Base-by-base conservation (phyloP, 2,888 invertebrate species). In the Amphipyra berbera region DNA sequence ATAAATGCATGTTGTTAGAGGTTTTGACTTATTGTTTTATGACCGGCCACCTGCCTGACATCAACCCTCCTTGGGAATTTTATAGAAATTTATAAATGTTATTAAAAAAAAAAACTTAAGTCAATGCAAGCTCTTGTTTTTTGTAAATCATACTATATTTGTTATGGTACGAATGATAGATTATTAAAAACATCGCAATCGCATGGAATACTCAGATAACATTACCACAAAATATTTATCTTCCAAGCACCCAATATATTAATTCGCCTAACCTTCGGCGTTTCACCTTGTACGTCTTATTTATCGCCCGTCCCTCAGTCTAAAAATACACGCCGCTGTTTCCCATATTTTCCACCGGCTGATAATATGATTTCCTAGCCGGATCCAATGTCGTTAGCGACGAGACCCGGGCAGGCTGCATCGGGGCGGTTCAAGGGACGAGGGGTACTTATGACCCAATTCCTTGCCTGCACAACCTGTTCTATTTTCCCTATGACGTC, bases 401-500 rank as follows among this genome's bases (percentile, higher is more conserved):
- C 78, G 79, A 62, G 71, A 71, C 77, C 73, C 64, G 76, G 81
- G 71, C 59, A 65, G 77, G 76, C 73, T 79, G 81, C 79, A 77
- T 68, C 78, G 73, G 75, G 72, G 73, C 41, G 57, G 73, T 61
- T 58, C 69, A 73, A 73, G 84, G 82, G 81, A 79, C 73, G 86
- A 75, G 88, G 86, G 86, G 75, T 82, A 77, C 80, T 73, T 67
- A 59, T 90, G 93, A 93, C 94, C 94, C 78, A 92, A 60, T 92
- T 93, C 76, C 76, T 57, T 65, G 73, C 87, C 88, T 91, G 91
- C 92, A 91, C 90, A 90, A 85, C 89, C 90, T 92, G 91, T 79
- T 84, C 92, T 87, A 92, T 87, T 91, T 92, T 85, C 88, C 57
- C 82, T 79, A 87, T 95, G 94, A 95, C 94, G 95, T 95, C 95